Evolutionary conservation across 1,140 invertebrate species (phyloP), one percentile per base, ranked within the genome.

Genomic region (Papilio xuthus): DNA sequence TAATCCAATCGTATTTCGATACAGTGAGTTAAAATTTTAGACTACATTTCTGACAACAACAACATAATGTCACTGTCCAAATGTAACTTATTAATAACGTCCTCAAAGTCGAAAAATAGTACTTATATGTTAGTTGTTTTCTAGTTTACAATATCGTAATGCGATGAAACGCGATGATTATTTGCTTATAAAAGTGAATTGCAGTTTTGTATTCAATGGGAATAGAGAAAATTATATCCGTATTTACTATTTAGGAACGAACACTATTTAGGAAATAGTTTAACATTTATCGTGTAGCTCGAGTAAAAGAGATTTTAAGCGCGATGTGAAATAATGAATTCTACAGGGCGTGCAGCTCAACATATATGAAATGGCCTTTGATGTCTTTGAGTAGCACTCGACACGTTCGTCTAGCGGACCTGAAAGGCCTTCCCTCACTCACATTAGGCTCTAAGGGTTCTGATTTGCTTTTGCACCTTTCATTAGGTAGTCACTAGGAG

Each of bases 381-480:
- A 81, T 79, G 78, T 79, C 41, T 73, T 79, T 77, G 78, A 81
- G 80, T 79, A 75, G 78, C 78, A 81, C 80, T 81, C 75, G 32
- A 50, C 50, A 47, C 42, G 77, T 79, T 75, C 78, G 78, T 81
- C 80, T 81, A 76, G 78, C 80, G 69, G 20, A 26, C 20, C 26
- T 79, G 60, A 74, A 81, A 78, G 37, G 47, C 69, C 75, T 78
- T 76, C 70, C 70, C 23, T 72, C 78, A 41, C 72, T 75, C 28
- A 37, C 73, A 67, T 77, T 53, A 77, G 69, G 77, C 78, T 78
- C 74, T 76, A 81, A 81, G 77, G 74, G 80, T 13, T 78, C 53
- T 74, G 78, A 81, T 81, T 81, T 78, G 80, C 81, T 78, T 83
- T 81, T 83, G 77, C 82, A 79, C 82, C 80, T 83, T 78, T 67